phyloP scores from a whole-genome alignment of 2,888 invertebrate species.

The Ochropacha duplaris region DNA sequence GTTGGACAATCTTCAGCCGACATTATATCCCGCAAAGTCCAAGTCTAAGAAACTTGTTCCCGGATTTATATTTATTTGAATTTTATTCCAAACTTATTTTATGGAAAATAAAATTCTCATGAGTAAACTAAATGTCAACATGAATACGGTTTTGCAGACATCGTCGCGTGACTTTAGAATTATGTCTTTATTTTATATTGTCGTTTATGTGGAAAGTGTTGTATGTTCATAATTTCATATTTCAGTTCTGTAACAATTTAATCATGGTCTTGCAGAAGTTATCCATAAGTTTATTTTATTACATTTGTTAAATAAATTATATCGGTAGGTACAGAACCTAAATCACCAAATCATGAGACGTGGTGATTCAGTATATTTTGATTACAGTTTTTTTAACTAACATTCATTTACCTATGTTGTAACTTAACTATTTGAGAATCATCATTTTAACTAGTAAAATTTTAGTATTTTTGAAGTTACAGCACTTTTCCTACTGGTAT shows the following conservation, averaged over 20 bases:
- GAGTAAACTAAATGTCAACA: slow-evolving; percentile 2
- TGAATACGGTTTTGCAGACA: slow-evolving; percentile 1
- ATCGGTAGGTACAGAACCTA: no score
- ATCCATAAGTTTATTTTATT: no score
- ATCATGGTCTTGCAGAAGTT: no score
- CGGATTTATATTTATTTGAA: slow-evolving; percentile 8
- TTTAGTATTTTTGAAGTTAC: no score
- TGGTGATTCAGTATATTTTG: no score
- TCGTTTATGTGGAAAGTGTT: not conserved
- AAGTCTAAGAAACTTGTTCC: slow-evolving; percentile 3
- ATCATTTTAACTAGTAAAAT: no score
- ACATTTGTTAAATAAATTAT: no score
- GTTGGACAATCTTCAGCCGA: not conserved
- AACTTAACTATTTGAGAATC: no score
- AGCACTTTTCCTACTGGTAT: no score
- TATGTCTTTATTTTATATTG: slow-evolving; percentile 1
- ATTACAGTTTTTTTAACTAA: no score
- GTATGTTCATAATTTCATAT: not conserved
- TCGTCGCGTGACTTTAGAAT: slow-evolving; percentile 6
- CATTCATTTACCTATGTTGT: no score
- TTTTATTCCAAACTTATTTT: slow-evolving; percentile 8
- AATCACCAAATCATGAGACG: no score
- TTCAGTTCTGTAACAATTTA: not conserved
- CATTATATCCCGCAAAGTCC: not conserved
- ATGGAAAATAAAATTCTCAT: slow-evolving; percentile 6